A percentile compares a stretch with the other conserved stretches of the same genome.
Evolutionary conservation across 2,888 invertebrate species (phyloP).

Genomic region (Acanthosepion pharaonis): DNA sequence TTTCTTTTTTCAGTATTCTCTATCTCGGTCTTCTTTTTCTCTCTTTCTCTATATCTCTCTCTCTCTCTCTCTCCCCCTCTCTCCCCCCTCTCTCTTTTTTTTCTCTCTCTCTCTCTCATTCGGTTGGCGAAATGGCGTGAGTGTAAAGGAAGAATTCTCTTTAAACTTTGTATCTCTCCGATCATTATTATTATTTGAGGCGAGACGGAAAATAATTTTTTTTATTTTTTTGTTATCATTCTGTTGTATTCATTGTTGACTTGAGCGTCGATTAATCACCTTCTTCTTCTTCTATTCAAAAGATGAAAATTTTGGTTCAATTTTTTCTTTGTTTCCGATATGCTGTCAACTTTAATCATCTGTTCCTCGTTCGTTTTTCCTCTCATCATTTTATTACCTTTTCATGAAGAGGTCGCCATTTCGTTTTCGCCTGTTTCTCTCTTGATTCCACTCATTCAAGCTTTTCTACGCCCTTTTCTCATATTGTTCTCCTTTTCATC

Average conservation of each 20-base stretch:
- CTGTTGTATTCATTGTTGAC: background rate
- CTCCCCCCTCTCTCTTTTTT: fast-evolving
- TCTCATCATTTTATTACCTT: conserved; percentile 18
- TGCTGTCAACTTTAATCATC: background rate
- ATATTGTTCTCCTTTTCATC: background rate
- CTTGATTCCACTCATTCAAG: background rate
- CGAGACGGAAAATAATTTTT: background rate
- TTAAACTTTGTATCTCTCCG: background rate
- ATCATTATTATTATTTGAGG: background rate
- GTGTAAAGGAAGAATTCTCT: background rate
- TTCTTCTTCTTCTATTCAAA: background rate
- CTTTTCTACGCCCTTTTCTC: background rate
- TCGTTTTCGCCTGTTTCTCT: background rate
- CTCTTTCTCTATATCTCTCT: background rate
- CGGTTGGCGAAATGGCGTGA: background rate
- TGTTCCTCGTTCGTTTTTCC: background rate
- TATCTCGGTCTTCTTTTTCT: background rate
- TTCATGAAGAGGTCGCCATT: background rate
- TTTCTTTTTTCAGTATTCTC: background rate
- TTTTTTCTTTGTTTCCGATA: background rate
- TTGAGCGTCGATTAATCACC: too few species aligned
- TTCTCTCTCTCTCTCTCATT: background rate
- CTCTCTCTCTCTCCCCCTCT: background rate
- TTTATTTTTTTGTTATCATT: background rate
- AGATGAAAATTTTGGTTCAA: background rate